phyloP scores from a whole-genome alignment of 2,113 vertebrate genomes.

The Epinephelus cyanopodus region DNA sequence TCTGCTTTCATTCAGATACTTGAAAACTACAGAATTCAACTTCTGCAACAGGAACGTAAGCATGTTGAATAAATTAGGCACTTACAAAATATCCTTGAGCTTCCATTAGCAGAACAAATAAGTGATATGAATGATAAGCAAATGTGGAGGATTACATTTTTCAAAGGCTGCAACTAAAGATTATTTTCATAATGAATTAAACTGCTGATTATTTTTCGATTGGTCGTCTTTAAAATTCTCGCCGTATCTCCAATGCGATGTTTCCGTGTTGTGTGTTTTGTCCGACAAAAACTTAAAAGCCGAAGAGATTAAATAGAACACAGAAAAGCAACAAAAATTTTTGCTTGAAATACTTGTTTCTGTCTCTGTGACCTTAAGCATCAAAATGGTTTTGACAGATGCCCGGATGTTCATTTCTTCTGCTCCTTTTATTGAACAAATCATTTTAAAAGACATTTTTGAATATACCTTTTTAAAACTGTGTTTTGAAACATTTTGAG shows the following conservation, averaged over 20 bases:
- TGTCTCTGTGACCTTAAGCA: background rate
- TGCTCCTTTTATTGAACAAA: background rate
- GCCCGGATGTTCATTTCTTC: background rate
- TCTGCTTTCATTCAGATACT: background rate
- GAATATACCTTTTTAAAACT: background rate
- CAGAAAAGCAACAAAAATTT: too few relatives aligned
- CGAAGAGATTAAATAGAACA: background rate
- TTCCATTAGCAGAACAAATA: slow-evolving; percentile 4
- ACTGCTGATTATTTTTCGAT: background rate
- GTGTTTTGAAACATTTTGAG: background rate
- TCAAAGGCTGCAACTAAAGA: background rate
- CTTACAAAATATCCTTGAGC: slow-evolving; percentile 4
- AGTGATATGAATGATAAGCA: background rate
- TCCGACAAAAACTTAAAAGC: background rate
- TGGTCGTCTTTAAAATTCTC: background rate
- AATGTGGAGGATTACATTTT: background rate
- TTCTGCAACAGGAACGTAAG: background rate
- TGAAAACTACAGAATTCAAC: background rate
- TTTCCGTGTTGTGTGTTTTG: background rate
- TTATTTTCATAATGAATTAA: background rate
- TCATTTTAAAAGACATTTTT: background rate
- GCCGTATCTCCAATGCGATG: background rate
- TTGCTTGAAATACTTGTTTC: background rate
- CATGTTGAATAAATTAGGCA: background rate
- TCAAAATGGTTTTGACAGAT: background rate